A percentile compares a stretch with the other conserved stretches of the same genome.
Conservation (phyloP, 2,888 invertebrate genomes). For the Spodoptera picta region DNA sequence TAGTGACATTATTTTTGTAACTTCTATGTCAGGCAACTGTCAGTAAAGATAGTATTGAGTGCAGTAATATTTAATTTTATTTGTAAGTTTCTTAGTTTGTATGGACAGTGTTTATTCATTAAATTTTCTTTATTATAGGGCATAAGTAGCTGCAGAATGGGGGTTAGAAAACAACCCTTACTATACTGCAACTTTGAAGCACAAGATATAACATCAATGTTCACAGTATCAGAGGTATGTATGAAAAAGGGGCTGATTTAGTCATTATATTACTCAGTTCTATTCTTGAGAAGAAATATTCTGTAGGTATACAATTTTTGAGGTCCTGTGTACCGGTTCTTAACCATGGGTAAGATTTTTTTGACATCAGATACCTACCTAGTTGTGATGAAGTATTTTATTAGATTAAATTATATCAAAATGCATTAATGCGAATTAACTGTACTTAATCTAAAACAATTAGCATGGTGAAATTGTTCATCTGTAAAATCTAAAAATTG, state of each 20-base stretch:
- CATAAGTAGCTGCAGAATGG: conserved; percentile 42
- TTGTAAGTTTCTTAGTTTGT: conserved; percentile 26
- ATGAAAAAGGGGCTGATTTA: conserved; percentile 7
- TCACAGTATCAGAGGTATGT: conserved; percentile 56
- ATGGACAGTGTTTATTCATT: conserved; percentile 39
- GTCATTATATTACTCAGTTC: conserved; percentile 18
- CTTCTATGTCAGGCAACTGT: conserved; percentile 72
- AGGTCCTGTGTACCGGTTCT: no score
- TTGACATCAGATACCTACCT: no score
- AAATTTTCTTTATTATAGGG: conserved; percentile 46
- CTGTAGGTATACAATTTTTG: no score
- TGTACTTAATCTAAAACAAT: no score
- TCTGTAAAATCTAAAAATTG: no score
- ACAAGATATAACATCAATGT: conserved; percentile 31
- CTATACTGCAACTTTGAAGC: conserved; percentile 36
- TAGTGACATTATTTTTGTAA: conserved; percentile 64
- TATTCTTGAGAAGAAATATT: not conserved
- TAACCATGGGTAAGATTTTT: no score
- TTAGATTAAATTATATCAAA: no score
- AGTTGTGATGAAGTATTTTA: no score
- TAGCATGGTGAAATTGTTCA: no score
- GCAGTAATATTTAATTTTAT: conserved; percentile 32
- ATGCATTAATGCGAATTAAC: no score
- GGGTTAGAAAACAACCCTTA: conserved; percentile 35
- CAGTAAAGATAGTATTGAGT: conserved; percentile 54